phyloP scores from a whole-genome alignment of 1,140 invertebrate species.

The Tribolium castaneum region DNA sequence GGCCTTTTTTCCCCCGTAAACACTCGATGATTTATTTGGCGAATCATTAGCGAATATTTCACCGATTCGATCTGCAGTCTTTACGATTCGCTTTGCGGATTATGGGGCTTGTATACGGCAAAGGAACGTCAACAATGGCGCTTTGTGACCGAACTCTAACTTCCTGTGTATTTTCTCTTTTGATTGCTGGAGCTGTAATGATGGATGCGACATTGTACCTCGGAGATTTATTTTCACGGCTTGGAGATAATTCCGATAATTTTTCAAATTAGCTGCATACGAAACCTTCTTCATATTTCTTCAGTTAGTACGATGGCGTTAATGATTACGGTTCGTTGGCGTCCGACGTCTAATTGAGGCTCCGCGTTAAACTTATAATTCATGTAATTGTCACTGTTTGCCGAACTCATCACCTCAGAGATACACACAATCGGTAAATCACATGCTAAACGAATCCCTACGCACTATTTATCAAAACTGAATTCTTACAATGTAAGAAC shows the following conservation, averaged over 20 bases:
- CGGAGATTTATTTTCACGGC: constrained; percentile 33
- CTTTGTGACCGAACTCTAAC: constrained; percentile 11
- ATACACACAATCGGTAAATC: constrained; percentile 51
- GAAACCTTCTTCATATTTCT: constrained; percentile 46
- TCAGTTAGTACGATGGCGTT: constrained; percentile 55
- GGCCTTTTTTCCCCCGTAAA: constrained; percentile 7
- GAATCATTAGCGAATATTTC: constrained; percentile 31
- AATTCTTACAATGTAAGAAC: too few species aligned
- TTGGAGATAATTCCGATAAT: constrained; percentile 38
- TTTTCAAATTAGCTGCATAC: constrained; percentile 44
- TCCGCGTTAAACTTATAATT: constrained; percentile 56
- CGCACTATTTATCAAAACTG: too few species aligned
- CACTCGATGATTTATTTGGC: constrained; percentile 34
- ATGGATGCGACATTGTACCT: constrained; percentile 15
- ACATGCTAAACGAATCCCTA: constrained; percentile 48
- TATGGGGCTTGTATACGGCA: neutral
- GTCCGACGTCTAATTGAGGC: constrained; percentile 56
- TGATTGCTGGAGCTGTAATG: neutral
- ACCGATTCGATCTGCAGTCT: constrained; percentile 22
- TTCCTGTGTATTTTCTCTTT: constrained; percentile 10
- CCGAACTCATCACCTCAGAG: constrained; percentile 41
- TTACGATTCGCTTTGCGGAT: constrained; percentile 24
- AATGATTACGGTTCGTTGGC: constrained; percentile 57
- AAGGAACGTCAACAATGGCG: constrained; percentile 19
- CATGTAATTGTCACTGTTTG: constrained; percentile 56